These are phyloP conservation scores for Palythoa grandiflora DNA, from an alignment of 92 coral and sea anemone genomes.

Conservation along the genomic window DNA sequence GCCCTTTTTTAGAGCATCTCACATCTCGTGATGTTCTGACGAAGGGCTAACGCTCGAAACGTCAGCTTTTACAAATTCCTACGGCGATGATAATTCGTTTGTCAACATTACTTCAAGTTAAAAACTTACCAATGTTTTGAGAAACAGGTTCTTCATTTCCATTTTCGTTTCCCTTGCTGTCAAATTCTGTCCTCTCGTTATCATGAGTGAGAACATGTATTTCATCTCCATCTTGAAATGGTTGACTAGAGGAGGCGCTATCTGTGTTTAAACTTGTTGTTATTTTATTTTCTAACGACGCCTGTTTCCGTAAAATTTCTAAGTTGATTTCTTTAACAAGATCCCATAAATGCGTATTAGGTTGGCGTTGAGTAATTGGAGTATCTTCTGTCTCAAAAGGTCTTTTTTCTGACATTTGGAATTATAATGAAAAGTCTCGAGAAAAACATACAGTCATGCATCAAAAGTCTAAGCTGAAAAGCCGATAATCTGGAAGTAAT, in stretches of 20 bases:
- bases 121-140: background rate
- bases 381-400: background rate
- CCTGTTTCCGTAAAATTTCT: conserved; percentile 33
- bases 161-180: background rate
- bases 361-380: background rate
- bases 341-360: conserved; percentile 3
- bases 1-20: too few species aligned
- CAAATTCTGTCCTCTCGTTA: background rate
- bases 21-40: too few species aligned
- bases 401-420: background rate
- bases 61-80: too few species aligned
- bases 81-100: too few species aligned
- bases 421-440: background rate
- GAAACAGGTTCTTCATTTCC: too few species aligned
- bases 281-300: background rate
- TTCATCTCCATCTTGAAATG: background rate
- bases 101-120: too few species aligned
- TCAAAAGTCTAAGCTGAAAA: too few species aligned
- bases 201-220: background rate
- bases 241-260: background rate
- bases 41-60: too few species aligned
- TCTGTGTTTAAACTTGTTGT: background rate
- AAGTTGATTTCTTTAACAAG: conserved; percentile 37
- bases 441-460: background rate
- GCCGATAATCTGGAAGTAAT: too few species aligned